phyloP scores from a whole-genome alignment of 64 coral and sea anemone species.

The Pachyseris speciosa region DNA sequence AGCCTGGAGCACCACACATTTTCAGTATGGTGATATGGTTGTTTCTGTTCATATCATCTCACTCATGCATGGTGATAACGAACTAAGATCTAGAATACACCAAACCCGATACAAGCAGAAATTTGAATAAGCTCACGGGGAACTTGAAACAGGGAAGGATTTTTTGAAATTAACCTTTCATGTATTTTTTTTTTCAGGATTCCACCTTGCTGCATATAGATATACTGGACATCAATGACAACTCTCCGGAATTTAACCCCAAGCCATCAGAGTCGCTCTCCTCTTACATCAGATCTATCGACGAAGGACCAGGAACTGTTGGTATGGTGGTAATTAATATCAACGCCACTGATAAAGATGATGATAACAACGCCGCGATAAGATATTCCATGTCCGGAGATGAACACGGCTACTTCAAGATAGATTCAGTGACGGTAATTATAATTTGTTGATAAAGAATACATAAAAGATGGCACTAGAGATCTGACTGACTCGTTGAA shows the following conservation, averaged over 20 bases:
- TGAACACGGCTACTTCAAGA: constrained; percentile 59
- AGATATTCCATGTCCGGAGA: constrained; percentile 77
- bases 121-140: too few species aligned
- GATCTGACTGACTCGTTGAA: too few species aligned
- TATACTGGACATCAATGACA: constrained; percentile 89
- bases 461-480: too few species aligned
- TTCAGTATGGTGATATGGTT: too few species aligned
- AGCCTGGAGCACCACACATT: too few species aligned
- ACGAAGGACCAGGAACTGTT: constrained; percentile 63
- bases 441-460: background rate
- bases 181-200: constrained; percentile 59
- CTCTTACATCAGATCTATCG: constrained; percentile 45
- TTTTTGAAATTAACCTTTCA: background rate
- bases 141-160: background rate
- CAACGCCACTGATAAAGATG: constrained; percentile 86
- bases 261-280: constrained; percentile 49
- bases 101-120: too few species aligned
- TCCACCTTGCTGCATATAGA: constrained; percentile 50
- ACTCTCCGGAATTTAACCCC: constrained; percentile 77
- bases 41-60: too few species aligned
- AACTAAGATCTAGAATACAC: too few species aligned
- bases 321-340: constrained; percentile 58
- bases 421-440: constrained; percentile 68
- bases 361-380: constrained; percentile 61
- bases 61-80: too few species aligned